Evolutionary conservation across 37 sponge, comb jelly and placozoan species (phyloP).

Genomic region (Eunapius fragilis): DNA sequence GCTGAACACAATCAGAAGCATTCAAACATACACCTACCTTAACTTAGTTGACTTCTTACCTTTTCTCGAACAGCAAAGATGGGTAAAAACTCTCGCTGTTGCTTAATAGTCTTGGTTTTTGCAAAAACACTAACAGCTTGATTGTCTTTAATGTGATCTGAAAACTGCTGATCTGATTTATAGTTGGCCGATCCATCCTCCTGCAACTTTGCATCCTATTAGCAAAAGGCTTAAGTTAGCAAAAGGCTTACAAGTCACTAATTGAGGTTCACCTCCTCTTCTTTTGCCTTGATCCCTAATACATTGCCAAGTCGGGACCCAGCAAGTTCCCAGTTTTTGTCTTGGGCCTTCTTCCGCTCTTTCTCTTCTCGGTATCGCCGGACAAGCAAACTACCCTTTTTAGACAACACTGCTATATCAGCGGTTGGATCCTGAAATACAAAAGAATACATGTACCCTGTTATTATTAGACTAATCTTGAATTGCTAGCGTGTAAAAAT

Average conservation of each 20-base stretch:
- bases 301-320: constrained; percentile 94
- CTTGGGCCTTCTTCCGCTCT: constrained; percentile 96
- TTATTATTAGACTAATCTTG: neutral
- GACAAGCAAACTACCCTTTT: constrained; percentile 94
- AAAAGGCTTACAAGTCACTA: neutral
- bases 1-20: constrained; percentile 26
- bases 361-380: constrained; percentile 90
- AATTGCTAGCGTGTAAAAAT: no score
- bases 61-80: constrained; percentile 91
- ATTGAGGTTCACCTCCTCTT: constrained; percentile 60
- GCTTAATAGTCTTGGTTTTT: constrained; percentile 83
- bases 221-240: neutral
- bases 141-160: constrained; percentile 86
- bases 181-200: constrained; percentile 80
- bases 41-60: constrained; percentile 25
- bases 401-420: constrained; percentile 91
- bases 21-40: neutral
- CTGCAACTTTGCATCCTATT: constrained; percentile 55
- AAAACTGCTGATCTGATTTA: constrained; percentile 91
- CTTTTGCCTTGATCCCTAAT: constrained; percentile 91
- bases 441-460: no score
- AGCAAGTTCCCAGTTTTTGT: constrained; percentile 98
- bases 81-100: constrained; percentile 95
- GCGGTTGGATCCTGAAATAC: constrained; percentile 89
- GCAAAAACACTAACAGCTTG: constrained; percentile 95